Conservation (phyloP, 2,888 invertebrate genomes). For the Elegia similella region DNA sequence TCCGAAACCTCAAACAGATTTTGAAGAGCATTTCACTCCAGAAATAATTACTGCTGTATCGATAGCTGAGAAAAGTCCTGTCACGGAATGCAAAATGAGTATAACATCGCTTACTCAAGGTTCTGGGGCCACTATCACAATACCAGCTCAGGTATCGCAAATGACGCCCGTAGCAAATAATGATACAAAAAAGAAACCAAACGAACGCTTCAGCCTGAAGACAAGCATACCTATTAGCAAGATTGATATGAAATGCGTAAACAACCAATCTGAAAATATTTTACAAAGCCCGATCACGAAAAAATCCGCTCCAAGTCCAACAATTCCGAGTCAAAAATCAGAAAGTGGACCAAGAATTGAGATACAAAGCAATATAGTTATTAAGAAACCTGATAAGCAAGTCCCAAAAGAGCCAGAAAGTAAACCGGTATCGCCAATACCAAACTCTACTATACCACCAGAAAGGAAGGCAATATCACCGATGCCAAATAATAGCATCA, state of each 20-base stretch:
- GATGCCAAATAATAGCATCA: conserved; percentile 44
- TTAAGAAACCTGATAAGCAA: conserved; percentile 48
- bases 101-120: conserved; percentile 59
- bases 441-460: conserved; percentile 35
- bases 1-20: conserved; percentile 51
- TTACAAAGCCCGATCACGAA: conserved; percentile 37
- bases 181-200: conserved; percentile 57
- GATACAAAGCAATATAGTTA: conserved; percentile 70
- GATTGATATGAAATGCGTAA: conserved; percentile 72
- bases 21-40: conserved; percentile 65
- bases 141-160: conserved; percentile 35
- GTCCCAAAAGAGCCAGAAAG: conserved; percentile 43
- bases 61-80: conserved; percentile 36
- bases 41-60: conserved; percentile 53
- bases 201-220: conserved; percentile 69
- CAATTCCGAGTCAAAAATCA: conserved; percentile 37
- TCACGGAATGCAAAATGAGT: conserved; percentile 55
- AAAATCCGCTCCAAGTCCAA: conserved; percentile 29
- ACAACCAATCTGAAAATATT: conserved; percentile 43
- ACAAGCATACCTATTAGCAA: conserved; percentile 77
- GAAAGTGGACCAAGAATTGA: conserved; percentile 50
- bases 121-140: conserved; percentile 54
- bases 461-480: conserved; percentile 28
- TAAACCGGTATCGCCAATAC: conserved; percentile 23
- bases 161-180: conserved; percentile 40